Evolutionary conservation across 2,888 invertebrate genomes (phyloP).

Genomic region (Conistra vaccinii): DNA sequence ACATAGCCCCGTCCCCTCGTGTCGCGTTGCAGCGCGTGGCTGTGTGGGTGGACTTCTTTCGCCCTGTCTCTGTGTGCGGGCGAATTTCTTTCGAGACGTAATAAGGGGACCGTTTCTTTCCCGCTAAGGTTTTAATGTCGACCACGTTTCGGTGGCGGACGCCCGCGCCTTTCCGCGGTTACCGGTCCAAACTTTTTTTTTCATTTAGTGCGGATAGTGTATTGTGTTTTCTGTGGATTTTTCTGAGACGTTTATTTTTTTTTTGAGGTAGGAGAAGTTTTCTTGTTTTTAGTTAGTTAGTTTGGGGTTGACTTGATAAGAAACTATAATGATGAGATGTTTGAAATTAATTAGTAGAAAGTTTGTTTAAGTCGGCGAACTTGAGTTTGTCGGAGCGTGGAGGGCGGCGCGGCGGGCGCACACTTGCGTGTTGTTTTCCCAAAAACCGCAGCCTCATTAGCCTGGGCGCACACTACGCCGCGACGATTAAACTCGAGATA

Average conservation of each 20-base stretch:
- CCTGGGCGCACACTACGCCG: constrained; percentile 85
- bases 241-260: constrained; percentile 55
- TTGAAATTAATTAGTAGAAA: constrained; percentile 83
- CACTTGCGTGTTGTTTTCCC: constrained; percentile 85
- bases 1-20: constrained; percentile 83
- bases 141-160: constrained; percentile 90
- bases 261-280: constrained; percentile 59
- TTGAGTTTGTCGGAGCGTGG: constrained; percentile 73
- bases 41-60: constrained; percentile 89
- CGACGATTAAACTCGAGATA: constrained; percentile 87
- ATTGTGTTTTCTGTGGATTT: constrained; percentile 74
- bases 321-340: constrained; percentile 60
- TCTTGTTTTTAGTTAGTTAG: constrained; percentile 40
- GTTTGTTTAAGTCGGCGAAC: constrained; percentile 82
- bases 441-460: constrained; percentile 89
- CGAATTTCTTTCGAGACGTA: constrained; percentile 91
- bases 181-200: constrained; percentile 81
- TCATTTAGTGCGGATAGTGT: constrained; percentile 77
- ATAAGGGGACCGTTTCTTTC: constrained; percentile 91
- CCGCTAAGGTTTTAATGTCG: constrained; percentile 91
- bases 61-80: constrained; percentile 86
- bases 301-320: constrained; percentile 34
- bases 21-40: constrained; percentile 77
- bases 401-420: constrained; percentile 63
- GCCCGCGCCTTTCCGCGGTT: constrained; percentile 89